Percentiles rank a stretch among this genome's conserved stretches.
phyloP scores from a whole-genome alignment of 2,113 vertebrate species.

The Melanerpes formicivorus region DNA sequence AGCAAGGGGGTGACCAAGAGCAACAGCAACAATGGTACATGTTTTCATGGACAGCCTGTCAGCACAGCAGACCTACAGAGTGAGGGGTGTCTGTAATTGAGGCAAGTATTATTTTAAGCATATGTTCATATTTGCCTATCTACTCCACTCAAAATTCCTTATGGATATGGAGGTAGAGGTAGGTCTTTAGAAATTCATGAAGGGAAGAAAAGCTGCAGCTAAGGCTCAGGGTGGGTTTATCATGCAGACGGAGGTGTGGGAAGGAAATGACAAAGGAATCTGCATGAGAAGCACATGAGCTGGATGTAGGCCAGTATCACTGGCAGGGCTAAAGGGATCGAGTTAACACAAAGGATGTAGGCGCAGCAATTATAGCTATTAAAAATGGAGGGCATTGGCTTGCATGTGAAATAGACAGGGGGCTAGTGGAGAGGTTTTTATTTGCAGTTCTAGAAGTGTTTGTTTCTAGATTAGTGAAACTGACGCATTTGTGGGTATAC shows the following conservation, averaged over 20 bases:
- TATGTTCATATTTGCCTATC: neutral
- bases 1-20: neutral
- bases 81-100: neutral
- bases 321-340: neutral
- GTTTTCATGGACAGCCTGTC: neutral
- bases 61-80: neutral
- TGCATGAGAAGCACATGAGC: neutral
- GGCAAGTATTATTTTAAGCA: neutral
- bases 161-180: neutral
- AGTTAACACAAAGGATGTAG: neutral
- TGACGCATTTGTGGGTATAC: neutral
- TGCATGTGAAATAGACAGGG: fast-evolving
- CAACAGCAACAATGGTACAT: neutral
- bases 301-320: neutral
- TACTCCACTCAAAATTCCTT: neutral
- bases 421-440: neutral
- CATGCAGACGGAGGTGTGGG: neutral
- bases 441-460: neutral
- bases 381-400: neutral
- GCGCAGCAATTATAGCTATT: neutral
- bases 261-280: conserved; percentile 33
- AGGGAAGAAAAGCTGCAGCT: neutral
- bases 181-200: neutral
- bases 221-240: neutral
- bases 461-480: neutral